Base-by-base conservation (phyloP, 2,797 vertebrate genomes). In the Podarcis siculus region DNA sequence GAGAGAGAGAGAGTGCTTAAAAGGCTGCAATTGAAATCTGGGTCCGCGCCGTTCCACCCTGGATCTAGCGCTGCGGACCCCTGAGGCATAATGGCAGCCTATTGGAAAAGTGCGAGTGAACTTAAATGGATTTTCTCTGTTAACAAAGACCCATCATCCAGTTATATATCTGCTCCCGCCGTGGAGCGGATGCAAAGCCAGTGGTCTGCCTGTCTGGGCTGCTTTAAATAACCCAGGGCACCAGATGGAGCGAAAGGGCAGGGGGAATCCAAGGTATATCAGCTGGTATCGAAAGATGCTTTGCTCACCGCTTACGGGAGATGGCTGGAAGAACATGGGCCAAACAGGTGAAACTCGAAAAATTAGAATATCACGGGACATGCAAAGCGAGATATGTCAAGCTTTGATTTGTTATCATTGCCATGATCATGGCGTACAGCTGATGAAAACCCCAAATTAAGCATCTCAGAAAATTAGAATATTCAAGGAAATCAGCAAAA, bases 111-210 rank as follows among this genome's bases (percentile, higher is more conserved):
- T n/a, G 89, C 89, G 81, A 93, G 94, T 93, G 92, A 93, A 89
- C 93, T 93, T 88, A 92, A 95, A 95, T 94, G 94, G 95, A 94
- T 96, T 95, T 94, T 94, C 92, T 93, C 93, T 92, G 86, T 94
- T 94, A 93, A 81, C 88, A 15, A 90, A 13, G 92, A 25, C 87
- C 90, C 91, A 89, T 89, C 91, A 94, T 86, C 80, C 83, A 7
- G 71, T 91, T 93, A 87, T 93, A 87, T 87, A 81, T 88, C 91
- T 1, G 45, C 90, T 89, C 86, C 89, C 23, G n/a, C 76, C 21
- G 39, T 4, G 42, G 76, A 15, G 85, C 27, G 76, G 64, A 37
- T 79, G 25, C 75, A 27, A 64, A 69, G 61, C 7, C 35, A 35
- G 27, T 4, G 5, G 75, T 1, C 61, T 69, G 13, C 30, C 61